A percentile compares a stretch with the other conserved stretches of the same genome.
These are phyloP conservation scores for Hirudo medicinalis DNA, from an alignment of 1,140 invertebrate genomes.

Conservation along the genomic window DNA sequence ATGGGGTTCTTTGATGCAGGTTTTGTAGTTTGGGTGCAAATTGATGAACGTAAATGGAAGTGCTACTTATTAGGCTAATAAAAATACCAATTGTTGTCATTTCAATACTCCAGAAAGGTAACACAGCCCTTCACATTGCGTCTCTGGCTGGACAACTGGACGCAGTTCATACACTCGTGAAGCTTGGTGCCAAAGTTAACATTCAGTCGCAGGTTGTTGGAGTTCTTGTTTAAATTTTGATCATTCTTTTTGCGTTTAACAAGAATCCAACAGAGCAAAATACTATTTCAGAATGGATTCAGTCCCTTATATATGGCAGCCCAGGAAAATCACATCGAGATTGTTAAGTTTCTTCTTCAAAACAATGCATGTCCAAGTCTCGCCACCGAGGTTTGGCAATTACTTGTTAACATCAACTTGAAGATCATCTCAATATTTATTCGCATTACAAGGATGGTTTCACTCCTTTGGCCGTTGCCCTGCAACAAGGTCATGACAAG, in stretches of 20 bases:
- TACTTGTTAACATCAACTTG: too few relatives aligned
- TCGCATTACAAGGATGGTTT: slow-evolving; percentile 59
- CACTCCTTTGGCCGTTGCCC: slow-evolving; percentile 82
- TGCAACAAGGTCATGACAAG: slow-evolving; percentile 91
- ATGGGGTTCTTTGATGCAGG: too few relatives aligned
- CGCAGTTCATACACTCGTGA: slow-evolving; percentile 82
- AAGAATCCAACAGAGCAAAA: too few relatives aligned
- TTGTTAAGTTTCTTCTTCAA: slow-evolving; percentile 78
- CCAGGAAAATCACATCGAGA: slow-evolving; percentile 93
- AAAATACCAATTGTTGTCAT: too few relatives aligned
- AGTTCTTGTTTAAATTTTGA: too few relatives aligned
- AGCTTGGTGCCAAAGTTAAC: slow-evolving; percentile 88
- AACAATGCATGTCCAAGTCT: slow-evolving; percentile 94
- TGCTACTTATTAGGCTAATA: too few relatives aligned
- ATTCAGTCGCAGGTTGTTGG: slow-evolving; percentile 53
- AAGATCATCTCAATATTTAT: not conserved
- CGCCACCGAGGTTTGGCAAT: slow-evolving; percentile 58
- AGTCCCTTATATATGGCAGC: slow-evolving; percentile 78
- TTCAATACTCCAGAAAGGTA: not conserved
- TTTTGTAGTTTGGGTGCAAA: too few relatives aligned
- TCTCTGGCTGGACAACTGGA: slow-evolving; percentile 90
- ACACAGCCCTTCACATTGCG: slow-evolving; percentile 63
- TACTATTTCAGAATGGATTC: not conserved
- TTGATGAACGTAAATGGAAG: too few relatives aligned
- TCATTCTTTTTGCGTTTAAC: too few relatives aligned